Evolutionary conservation across 2,888 invertebrate genomes (phyloP), one percentile per base, ranked within the genome.

Genomic region (Pseudococcus jackbeardsleyi): DNA sequence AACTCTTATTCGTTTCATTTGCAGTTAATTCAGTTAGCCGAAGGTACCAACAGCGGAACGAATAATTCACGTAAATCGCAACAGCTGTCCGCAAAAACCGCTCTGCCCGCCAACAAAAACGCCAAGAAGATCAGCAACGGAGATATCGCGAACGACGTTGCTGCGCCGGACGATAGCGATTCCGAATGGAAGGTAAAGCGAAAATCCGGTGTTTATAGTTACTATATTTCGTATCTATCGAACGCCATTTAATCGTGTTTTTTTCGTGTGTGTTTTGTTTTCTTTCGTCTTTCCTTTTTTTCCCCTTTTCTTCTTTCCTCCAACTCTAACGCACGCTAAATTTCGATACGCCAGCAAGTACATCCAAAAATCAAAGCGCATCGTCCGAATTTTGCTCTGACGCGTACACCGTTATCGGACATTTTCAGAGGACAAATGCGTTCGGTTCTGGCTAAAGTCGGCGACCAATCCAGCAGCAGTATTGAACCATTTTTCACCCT

Each of bases 401-500:
- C 94, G 84, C 94, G 95, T 90, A 97, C 98, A 50, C 98, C 98
- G 0, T 94, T 99, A 19, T 96, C 97, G 68, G 96, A 97, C 91
- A 97, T 99, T 89, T 98, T 99, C 93, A 95, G 97, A 90, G 99
- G 99, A 82, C 96, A 97, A 91, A 93, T 98, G 89, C 94, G 97
- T 89, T 96, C 97, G 77, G 94, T 96, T 15, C 93, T 98, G 89
- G 95, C 95, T 90, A 93, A 96, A 89, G 93, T 94, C 12, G 92
- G 92, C 15, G 92, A 92, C 90, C 94, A 95, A 91, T 94, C 96
- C 90, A 97, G 98, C 0, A 97, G 97, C 91, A 97, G 96, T 90
- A 95, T 98, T 90, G 97, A 98, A 92, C 98, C 98, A 0, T 99
- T 99, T 93, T 98, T 98, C 92, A 98, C 98, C 0, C 93, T 99